Evolutionary conservation across 92 coral and sea anemone species (phyloP).

Genomic region (Phenganax subtilis): DNA sequence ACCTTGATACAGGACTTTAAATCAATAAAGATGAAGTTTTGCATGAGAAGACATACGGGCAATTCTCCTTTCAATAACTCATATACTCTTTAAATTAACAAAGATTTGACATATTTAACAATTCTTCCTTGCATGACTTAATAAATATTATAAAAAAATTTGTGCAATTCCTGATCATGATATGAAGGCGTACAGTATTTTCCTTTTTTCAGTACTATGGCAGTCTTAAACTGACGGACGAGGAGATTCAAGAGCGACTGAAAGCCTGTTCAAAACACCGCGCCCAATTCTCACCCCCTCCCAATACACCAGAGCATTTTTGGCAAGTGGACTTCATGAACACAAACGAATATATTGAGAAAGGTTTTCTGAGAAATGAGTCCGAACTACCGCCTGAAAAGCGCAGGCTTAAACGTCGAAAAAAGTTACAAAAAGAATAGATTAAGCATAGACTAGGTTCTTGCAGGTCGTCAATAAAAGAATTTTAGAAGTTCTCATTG

Average conservation of each 20-base stretch:
- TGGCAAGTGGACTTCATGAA: conserved; percentile 85
- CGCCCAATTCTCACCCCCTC: conserved; percentile 90
- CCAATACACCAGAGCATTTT: conserved; percentile 90
- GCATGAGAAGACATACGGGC: no score
- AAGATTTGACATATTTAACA: no score
- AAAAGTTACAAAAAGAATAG: not conserved
- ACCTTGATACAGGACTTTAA: no score
- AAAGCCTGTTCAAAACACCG: conserved; percentile 90
- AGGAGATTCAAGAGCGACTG: conserved; percentile 68
- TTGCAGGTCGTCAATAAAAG: no score
- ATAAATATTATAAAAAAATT: not conserved
- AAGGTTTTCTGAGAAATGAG: conserved; percentile 68
- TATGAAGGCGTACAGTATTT: not conserved
- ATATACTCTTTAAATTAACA: no score
- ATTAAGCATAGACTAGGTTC: not conserved
- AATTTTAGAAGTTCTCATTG: no score
- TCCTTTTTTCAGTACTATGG: conserved; percentile 68
- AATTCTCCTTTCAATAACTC: no score
- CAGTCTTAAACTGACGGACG: conserved; percentile 65
- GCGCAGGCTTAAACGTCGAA: conserved; percentile 25
- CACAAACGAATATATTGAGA: conserved; percentile 80
- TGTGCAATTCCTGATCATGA: not conserved
- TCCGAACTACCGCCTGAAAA: conserved; percentile 46
- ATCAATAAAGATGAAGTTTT: no score
- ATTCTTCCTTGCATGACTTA: not conserved